Base-by-base conservation (phyloP, 1,140 invertebrate genomes). In the Ostrea edulis region DNA sequence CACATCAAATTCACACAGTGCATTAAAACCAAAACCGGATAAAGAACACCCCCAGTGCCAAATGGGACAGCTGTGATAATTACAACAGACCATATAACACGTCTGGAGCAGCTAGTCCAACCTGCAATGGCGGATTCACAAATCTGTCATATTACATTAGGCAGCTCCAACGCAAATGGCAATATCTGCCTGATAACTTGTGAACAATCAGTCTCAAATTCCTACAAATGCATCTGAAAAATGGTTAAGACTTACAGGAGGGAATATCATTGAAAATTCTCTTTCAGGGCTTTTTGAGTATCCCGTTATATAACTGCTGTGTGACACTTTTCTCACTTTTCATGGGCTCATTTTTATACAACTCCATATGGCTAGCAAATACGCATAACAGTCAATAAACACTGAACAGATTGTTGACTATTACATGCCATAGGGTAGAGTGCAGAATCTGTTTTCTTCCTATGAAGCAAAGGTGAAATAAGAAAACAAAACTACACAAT, bases 241-340 rank as follows among this genome's bases (percentile, higher is more conserved):
- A n/a, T n/a, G n/a, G n/a, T n/a, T n/a, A n/a, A n/a, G 22, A 25
- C 22, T 22, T 25, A 25, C n/a, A 29, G 8, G 25, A 29, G 65
- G 65, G 65, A 71, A 71, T 71, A 71, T 71, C 65, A 71, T 25
- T 71, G 65, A 29, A 71, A 25, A 22, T n/a, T n/a, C n/a, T n/a
- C n/a, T n/a, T n/a, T n/a, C n/a, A n/a, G n/a, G n/a, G n/a, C n/a
- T n/a, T n/a, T n/a, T n/a, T n/a, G n/a, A n/a, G n/a, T n/a, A n/a
- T n/a, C n/a, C n/a, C n/a, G n/a, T n/a, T n/a, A n/a, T n/a, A n/a
- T n/a, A n/a, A n/a, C n/a, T n/a, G n/a, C n/a, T n/a, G n/a, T n/a
- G n/a, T n/a, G n/a, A n/a, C n/a, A n/a, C n/a, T n/a, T n/a, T n/a
- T n/a, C n/a, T n/a, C n/a, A n/a, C n/a, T n/a, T n/a, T n/a, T n/a